Base-by-base conservation (phyloP, 2,888 invertebrate genomes). In the Lepidonotus clava region DNA sequence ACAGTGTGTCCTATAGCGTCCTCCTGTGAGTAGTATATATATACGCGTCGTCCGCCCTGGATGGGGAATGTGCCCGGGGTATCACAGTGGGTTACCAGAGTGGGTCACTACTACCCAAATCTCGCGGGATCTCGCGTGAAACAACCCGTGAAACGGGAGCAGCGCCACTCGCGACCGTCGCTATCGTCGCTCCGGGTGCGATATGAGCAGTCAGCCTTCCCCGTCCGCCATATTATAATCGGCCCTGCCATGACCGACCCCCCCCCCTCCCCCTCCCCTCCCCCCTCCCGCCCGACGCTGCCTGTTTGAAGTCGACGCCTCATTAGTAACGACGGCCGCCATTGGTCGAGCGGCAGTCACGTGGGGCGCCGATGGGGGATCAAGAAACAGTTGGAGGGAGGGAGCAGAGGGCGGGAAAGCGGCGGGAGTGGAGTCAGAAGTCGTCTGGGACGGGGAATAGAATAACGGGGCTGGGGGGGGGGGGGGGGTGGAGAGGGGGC, bases 301-400 rank as follows among this genome's bases (percentile, higher is more conserved):
- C 1, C n/a, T n/a, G 67, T 67, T 67, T 67, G 67, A 67, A 67
- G 67, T 67, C 76, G 14, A 21, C 38, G 40, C 36, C 21, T 4
- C 38, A 21, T 38, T 38, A 24, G 34, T 40, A 40, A 76, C 76
- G 76, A 34, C 38, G 38, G 24, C 21, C 21, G 21, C 36, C 34
- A 76, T 76, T 76, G 76, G 76, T 14, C 18, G 76, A 40, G 21
- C 11, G 76, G 36, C 11, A 24, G 40, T 76, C 61, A 61, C 40
- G 76, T 76, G 76, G 38, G 76, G 67, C 67, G 4, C 76, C 38
- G 76, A 76, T 40, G 24, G 76, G 76, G 40, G 38, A 76, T 76
- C 76, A 61, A 28, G 61, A 18, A 61, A 61, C 61, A 61, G 8
- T 46, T 46, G 46, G 8, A 46, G 8, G 46, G 46, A 11, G 46